phyloP scores from a whole-genome alignment of 2,113 vertebrate genomes.

The Aldabrachelys gigantea region DNA sequence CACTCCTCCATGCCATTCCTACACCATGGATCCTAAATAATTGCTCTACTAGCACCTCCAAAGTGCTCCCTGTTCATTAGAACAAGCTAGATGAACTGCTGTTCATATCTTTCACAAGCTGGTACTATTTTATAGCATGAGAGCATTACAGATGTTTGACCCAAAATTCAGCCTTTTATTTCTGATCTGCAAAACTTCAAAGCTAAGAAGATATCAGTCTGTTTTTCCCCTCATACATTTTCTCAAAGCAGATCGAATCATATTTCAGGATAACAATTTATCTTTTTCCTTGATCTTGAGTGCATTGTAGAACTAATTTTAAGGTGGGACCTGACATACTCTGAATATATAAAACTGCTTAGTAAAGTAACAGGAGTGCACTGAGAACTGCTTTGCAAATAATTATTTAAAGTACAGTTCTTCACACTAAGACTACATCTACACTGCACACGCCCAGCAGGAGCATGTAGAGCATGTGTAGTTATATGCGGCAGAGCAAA shows the following conservation, averaged over 20 bases:
- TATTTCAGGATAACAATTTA: conserved; percentile 3
- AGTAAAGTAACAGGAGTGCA: not conserved
- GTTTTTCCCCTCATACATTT: conserved; percentile 28
- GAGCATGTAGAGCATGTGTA: not conserved
- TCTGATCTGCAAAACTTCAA: conserved; percentile 47
- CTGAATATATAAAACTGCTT: not conserved
- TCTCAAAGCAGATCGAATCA: not conserved
- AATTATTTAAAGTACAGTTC: not conserved
- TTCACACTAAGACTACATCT: not conserved
- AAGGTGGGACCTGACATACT: not conserved
- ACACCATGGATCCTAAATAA: conserved; percentile 20
- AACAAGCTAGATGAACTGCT: conserved; percentile 25
- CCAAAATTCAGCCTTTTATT: conserved; percentile 48
- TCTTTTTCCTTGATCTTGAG: conserved; percentile 38
- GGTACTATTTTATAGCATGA: conserved; percentile 37
- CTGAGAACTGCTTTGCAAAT: not conserved
- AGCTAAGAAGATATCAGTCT: conserved; percentile 6
- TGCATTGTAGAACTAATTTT: conserved; percentile 5
- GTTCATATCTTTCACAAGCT: conserved; percentile 32
- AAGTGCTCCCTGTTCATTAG: conserved; percentile 38
- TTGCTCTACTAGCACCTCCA: conserved; percentile 30
- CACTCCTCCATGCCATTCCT: not conserved
- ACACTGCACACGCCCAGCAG: not conserved
- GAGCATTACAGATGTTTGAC: not conserved
- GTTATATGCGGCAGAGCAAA: not conserved